Evolutionary conservation across 2,113 vertebrate species (phyloP).

Genomic region (Amia ocellicauda): DNA sequence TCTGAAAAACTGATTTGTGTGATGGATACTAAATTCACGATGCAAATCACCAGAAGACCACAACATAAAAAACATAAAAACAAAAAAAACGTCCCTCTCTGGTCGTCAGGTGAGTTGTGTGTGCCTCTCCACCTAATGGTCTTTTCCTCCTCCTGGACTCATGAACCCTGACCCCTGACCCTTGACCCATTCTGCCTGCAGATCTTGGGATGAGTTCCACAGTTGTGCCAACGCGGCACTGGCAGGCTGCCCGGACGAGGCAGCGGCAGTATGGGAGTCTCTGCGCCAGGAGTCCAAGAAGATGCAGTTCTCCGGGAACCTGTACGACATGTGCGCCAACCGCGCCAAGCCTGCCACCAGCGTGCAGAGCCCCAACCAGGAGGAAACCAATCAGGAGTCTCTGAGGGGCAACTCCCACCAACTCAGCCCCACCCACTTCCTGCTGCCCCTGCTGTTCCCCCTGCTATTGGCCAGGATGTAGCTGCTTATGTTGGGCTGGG

Average conservation of each 20-base stretch:
- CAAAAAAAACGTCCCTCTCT: no score
- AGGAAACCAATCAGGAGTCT: constrained; percentile 85
- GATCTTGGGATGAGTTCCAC: constrained; percentile 93
- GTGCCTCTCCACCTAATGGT: no score
- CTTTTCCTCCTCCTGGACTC: no score
- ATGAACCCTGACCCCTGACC: background rate
- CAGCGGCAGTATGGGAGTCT: constrained; percentile 86
- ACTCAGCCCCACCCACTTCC: constrained; percentile 16
- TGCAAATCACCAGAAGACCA: no score
- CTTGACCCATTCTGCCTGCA: constrained; percentile 42
- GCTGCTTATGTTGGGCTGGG: constrained; percentile 10
- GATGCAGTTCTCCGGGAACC: constrained; percentile 89
- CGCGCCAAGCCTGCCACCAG: constrained; percentile 52
- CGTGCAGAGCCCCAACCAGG: constrained; percentile 41
- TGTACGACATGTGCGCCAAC: constrained; percentile 84
- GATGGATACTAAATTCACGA: no score
- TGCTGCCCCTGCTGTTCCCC: constrained; percentile 44
- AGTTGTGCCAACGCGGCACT: constrained; percentile 80
- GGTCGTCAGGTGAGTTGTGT: no score
- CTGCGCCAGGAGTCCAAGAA: constrained; percentile 88
- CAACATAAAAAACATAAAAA: no score
- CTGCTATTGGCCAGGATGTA: constrained; percentile 50
- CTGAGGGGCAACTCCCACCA: constrained; percentile 52
- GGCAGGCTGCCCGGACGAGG: constrained; percentile 84
- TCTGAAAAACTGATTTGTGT: no score